Base-by-base conservation (phyloP, 2,113 vertebrate species). In the Chloebia gouldiae region DNA sequence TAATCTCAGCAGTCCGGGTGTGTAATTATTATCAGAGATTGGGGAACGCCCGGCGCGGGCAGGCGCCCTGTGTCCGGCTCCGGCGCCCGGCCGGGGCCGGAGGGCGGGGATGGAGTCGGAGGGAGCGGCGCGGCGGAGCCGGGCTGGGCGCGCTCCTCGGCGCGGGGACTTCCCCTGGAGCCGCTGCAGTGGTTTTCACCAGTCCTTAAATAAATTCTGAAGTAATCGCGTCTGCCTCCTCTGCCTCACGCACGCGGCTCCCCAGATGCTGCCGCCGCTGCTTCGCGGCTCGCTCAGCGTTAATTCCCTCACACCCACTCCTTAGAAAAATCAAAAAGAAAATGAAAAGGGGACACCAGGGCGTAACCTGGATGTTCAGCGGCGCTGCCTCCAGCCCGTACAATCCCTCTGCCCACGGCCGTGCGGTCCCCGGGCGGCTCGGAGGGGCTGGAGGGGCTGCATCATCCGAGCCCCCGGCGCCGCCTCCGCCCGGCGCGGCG, bases 161-260 rank as follows among this genome's bases (percentile, higher is more conserved):
- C 30, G 84, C 92, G 39, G 97, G 97, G 97, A 96, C 95, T 97
- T 98, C 98, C 98, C 98, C 98, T 97, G 97, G 95, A 97, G 97
- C 95, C 85, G 95, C 94, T 87, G 96, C 97, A 98, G 98, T 98
- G 98, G 98, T 98, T 98, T 98, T 97, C 98, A 97, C 98, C 98
- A 90, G 80, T 81, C 97, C 96, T 97, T 97, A 98, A 98, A 98
- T 98, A 98, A 98, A 98, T 98, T 96, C 97, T 98, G 97, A 98
- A 98, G 98, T 98, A 98, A 98, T 98, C 98, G 90, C 98, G 96
- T 97, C 96, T 96, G 91, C 92, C 94, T 95, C 90, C 88, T 90
- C 95, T 94, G 96, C 96, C 95, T 96, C 96, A 97, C 95, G 96
- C 97, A 97, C 96, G 45, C 88, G 33, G 92, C 93, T 93, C 88